These are phyloP conservation scores for Alexandromys fortis DNA, from an alignment of 2,113 vertebrate genomes.

Conservation along the genomic window DNA sequence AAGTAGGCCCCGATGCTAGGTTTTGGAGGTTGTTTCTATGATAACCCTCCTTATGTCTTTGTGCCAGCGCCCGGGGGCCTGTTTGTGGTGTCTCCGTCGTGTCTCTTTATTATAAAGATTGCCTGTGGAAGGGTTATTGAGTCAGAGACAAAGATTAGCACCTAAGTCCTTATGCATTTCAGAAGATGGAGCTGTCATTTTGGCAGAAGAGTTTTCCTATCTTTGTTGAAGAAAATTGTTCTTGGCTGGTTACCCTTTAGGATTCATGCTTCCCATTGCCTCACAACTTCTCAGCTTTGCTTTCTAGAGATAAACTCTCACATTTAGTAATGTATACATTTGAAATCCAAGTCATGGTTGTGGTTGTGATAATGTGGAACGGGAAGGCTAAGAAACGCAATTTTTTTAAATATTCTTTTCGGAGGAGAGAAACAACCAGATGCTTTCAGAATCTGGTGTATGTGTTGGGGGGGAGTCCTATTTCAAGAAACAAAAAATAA, in stretches of 20 bases:
- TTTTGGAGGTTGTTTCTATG: background rate
- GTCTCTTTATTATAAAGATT: background rate
- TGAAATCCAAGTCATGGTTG: background rate
- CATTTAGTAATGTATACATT: background rate
- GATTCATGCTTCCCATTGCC: background rate
- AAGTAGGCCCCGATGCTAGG: background rate
- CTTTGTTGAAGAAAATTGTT: background rate
- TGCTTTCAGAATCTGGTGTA: background rate
- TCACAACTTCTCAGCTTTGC: background rate
- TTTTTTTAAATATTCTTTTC: background rate
- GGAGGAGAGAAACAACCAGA: background rate
- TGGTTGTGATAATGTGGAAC: background rate
- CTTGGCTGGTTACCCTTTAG: background rate
- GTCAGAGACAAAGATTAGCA: background rate
- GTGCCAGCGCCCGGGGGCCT: background rate
- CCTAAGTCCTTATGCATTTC: background rate
- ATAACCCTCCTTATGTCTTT: too few relatives aligned
- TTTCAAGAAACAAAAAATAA: background rate
- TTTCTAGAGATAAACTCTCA: background rate
- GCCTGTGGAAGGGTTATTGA: background rate
- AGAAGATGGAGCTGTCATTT: background rate
- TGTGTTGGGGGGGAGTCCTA: too few relatives aligned
- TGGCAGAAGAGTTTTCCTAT: background rate
- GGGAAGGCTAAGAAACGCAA: background rate
- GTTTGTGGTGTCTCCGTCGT: accelerated